Evolutionary conservation across 2,113 vertebrate species (phyloP), one percentile per base, ranked within the genome.

Genomic region (Epinephelus moara): DNA sequence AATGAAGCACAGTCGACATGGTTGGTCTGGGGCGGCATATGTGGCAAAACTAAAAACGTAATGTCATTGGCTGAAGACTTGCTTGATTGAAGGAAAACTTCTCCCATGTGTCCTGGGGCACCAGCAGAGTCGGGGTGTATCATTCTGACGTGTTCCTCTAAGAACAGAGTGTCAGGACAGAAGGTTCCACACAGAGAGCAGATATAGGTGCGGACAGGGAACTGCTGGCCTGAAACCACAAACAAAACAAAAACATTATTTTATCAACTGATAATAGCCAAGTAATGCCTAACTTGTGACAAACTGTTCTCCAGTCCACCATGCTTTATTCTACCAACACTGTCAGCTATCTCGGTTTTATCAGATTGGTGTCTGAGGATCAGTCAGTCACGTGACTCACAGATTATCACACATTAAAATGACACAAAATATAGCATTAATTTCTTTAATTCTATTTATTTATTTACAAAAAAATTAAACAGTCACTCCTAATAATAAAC

Each of bases 181-280:
- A 95, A 95, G 73, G 94, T 95, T 88, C 95, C 95, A 76, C 95
- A 96, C 61, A 95, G 91, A 1, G 95, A 94, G 89, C 95, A 96
- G 85, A 96, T 94, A 82, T 92, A 96, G 47, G 93, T 90, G 78
- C 93, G 93, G 45, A 87, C 50, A 14, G 89, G 37, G 70, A 95
- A 93, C 60, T 84, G 89, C 71, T 91, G 93, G n/a, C 89, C 95
- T 96, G 88, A 47, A 70, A 84, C 63, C 3, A 67, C 21, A 78
- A 42, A 9, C 8, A 45, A 45, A 45, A 37, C 30, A 78, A 17
- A 67, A 3, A 57, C 1, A 17, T 14, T 18, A 27, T 15, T 15
- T 18, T 15, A 67, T 37, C 6, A 7, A 8, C 33, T 37, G 33
- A 37, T 37, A 37, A 37, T 8, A 37, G 33, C 33, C 33, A 37